Evolutionary conservation across 2,888 invertebrate species (phyloP), one percentile per base, ranked within the genome.

Genomic region (Druceiella hillmani): DNA sequence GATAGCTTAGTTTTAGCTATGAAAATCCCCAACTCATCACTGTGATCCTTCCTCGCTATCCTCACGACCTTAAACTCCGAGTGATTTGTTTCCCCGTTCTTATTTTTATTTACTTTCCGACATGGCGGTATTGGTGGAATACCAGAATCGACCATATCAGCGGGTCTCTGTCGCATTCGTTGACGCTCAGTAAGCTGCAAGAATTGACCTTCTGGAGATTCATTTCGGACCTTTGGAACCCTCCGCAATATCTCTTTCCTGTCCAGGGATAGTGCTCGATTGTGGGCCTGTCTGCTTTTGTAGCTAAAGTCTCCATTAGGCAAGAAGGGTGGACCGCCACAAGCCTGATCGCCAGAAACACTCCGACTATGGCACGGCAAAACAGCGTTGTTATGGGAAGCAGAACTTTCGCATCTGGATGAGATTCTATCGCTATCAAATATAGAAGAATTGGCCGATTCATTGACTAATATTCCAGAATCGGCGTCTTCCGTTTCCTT

Each of bases 391-490:
- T 55, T 59, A 44, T 71, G 68, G 10, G 74, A 72, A 26, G 70
- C 66, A 12, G 73, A 71, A 54, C 74, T 74, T 52, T 72, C 71
- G 52, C 74, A 74, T 1, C 72, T 61, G 17, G 71, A 67, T 4
- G 72, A 67, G 58, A 70, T 64, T 54, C 71, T 64, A 49, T 73
- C 73, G 53, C 71, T 71, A 39, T 75, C 76, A 44, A 81, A 72
- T 43, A 81, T 67, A 2, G 81, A 81, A 38, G 80, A 81, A 33
- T 77, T 79, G 5, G 80, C 78, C 2, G 83, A 83, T 55, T 82
- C 82, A 53, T 81, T 83, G 51, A 83, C 81, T 55, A 83, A 67
- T 50, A 85, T 85, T 24, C 85, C 84, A 16, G 83, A 83, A 58
- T 85, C 85, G 41, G 80, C 79, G 60, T 85, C 84, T 55, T 83